These are phyloP conservation scores for Amblyteles armatorius DNA, from an alignment of 2,888 invertebrate species.

Conservation along the genomic window DNA sequence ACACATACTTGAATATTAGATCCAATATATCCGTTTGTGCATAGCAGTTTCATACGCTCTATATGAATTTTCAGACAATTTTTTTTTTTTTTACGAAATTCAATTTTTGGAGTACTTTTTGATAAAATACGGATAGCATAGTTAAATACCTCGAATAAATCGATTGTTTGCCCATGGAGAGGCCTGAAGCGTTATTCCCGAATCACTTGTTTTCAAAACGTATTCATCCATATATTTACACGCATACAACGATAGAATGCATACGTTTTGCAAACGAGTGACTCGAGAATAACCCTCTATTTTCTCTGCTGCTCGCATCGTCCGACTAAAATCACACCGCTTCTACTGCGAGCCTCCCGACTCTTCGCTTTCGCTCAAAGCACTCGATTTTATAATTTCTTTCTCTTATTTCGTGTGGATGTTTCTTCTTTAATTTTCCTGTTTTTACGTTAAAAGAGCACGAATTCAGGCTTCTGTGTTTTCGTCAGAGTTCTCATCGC, in stretches of 20 bases:
- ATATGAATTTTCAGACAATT: background rate
- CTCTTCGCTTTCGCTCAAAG: constrained; percentile 32
- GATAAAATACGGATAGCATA: background rate
- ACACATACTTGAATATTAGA: no score
- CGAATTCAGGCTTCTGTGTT: constrained; percentile 27
- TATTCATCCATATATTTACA: no score
- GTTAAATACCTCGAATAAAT: background rate
- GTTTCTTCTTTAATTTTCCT: constrained; percentile 23
- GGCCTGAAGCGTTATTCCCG: background rate
- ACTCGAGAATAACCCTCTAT: background rate
- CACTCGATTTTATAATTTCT: constrained; percentile 12
- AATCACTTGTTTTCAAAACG: no score
- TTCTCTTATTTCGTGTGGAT: background rate
- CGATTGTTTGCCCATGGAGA: constrained; percentile 1
- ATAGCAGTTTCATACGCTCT: no score
- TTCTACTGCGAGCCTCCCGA: constrained; percentile 29
- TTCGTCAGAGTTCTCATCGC: constrained; percentile 21
- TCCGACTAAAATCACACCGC: constrained; percentile 48
- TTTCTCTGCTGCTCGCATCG: background rate
- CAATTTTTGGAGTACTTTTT: background rate
- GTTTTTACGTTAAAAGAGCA: constrained; percentile 38
- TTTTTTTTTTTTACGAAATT: no score
- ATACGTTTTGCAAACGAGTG: no score
- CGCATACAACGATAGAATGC: no score
- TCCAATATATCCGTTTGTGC: no score